Evolutionary conservation across 2,888 invertebrate genomes (phyloP).

Genomic region (Drosophila parthenogenetica): DNA sequence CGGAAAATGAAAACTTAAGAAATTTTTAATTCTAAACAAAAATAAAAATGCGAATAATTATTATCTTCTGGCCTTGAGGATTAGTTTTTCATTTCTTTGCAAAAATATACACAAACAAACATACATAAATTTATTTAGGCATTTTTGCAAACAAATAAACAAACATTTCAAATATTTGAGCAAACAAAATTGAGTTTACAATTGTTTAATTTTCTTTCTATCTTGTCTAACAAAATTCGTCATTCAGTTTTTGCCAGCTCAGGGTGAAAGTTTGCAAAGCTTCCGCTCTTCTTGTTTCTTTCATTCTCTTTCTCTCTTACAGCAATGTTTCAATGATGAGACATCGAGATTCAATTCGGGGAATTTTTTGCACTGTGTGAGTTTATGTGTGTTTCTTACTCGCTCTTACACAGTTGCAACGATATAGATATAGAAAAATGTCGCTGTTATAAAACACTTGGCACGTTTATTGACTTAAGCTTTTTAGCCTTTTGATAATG

Average conservation of each 20-base stretch:
- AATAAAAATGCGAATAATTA: conserved; percentile 38
- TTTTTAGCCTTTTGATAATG: conserved; percentile 18
- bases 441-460: conserved; percentile 41
- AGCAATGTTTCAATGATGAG: conserved; percentile 5
- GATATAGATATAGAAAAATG: conserved; percentile 1
- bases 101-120: background rate
- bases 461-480: conserved; percentile 38
- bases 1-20: conserved; percentile 34
- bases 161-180: too few relatives aligned
- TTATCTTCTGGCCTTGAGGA: conserved; percentile 38
- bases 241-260: conserved; percentile 14
- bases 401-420: background rate
- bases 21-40: conserved; percentile 26
- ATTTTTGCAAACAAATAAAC: too few relatives aligned
- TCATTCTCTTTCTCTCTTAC: conserved; percentile 8
- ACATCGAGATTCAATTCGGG: conserved; percentile 13
- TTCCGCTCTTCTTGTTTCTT: conserved; percentile 1
- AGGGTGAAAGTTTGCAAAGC: conserved; percentile 2
- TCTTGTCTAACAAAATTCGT: conserved; percentile 25
- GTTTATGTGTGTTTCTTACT: background rate
- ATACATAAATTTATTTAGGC: background rate
- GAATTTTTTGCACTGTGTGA: conserved; percentile 30
- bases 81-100: conserved; percentile 13
- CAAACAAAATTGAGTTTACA: too few relatives aligned
- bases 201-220: background rate